Evolutionary conservation across 1,140 invertebrate species (phyloP), one percentile per base, ranked within the genome.

Genomic region (Homalodisca vitripennis): DNA sequence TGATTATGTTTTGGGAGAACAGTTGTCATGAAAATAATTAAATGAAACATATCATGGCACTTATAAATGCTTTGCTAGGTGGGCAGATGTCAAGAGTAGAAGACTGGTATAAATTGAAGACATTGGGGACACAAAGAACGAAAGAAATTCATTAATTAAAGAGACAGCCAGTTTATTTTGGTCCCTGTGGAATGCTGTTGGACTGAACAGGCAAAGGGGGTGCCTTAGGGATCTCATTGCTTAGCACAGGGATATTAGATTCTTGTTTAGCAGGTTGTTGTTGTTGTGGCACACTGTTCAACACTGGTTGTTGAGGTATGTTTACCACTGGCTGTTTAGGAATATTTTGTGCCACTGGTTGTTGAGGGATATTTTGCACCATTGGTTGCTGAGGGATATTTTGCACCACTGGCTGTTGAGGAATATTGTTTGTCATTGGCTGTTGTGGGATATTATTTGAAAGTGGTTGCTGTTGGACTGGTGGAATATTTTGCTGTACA

Each of bases 401-500:
- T 24, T 41, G 14, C 12, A 47, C 64, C 2, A 34, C 47, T 3
- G 73, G 67, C 34, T 68, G 66, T 24, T 67, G 67, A 34, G 67
- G 53, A 60, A 34, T 68, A 34, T 32, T 60, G 34, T 69, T 69
- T 12, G 32, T 66, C 22, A 13, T 3, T 60, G 22, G 55, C 26
- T 66, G 63, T 66, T 66, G 63, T n/a, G 62, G 62, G 3, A 32
- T 64, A 20, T 26, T 64, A 20, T 64, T 64, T 14, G 31, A 31
- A 30, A 64, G 29, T 17, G 32, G 63, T 46, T 66, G 63, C 27
- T 66, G 63, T 66, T 66, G 63, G n/a, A 17, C 3, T 34, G 31
- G 55, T 6, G 55, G 55, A 29, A 60, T 22, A 31, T 22, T 60
- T 3, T 51, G 17, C 14, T 20, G 14, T 20, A 51, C 48, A 31